Evolutionary conservation across 2,888 invertebrate species (phyloP).

Genomic region (Lasiommata megera): DNA sequence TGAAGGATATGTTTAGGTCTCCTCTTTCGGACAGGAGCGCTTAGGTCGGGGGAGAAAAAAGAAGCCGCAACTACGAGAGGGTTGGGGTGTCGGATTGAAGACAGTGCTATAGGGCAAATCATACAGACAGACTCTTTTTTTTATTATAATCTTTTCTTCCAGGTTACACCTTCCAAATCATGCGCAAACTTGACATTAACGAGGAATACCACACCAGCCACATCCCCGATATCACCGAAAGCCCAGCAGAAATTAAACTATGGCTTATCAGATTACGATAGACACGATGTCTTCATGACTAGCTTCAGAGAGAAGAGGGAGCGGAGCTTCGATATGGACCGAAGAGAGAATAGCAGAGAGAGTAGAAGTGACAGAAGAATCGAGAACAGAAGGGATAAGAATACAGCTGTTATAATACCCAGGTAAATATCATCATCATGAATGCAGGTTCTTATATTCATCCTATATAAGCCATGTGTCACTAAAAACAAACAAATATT

Average conservation of each 20-base stretch:
- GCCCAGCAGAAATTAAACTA: constrained; percentile 82
- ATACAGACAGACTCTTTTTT: no score
- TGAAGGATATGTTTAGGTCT: no score
- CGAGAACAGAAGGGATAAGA: constrained; percentile 55
- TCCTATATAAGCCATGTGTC: no score
- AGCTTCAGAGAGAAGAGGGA: constrained; percentile 68
- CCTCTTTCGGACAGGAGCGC: no score
- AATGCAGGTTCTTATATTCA: no score
- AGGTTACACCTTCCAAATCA: constrained; percentile 69
- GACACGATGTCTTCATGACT: constrained; percentile 68
- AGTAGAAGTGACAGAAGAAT: constrained; percentile 54
- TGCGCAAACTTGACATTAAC: constrained; percentile 66
- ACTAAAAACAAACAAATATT: no score
- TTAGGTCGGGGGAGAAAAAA: no score
- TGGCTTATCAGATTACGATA: constrained; percentile 56
- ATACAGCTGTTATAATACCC: constrained; percentile 75
- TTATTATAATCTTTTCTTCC: background rate
- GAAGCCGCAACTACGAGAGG: no score
- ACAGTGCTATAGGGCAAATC: no score
- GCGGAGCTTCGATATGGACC: constrained; percentile 53
- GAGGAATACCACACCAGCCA: constrained; percentile 42
- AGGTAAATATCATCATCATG: constrained; percentile 62
- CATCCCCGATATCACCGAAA: constrained; percentile 73
- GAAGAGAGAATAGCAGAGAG: constrained; percentile 58
- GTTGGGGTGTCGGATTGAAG: no score